Evolutionary conservation across 53 echinoderm and acorn worm genomes (phyloP).

Genomic region (Holothuria scabra): DNA sequence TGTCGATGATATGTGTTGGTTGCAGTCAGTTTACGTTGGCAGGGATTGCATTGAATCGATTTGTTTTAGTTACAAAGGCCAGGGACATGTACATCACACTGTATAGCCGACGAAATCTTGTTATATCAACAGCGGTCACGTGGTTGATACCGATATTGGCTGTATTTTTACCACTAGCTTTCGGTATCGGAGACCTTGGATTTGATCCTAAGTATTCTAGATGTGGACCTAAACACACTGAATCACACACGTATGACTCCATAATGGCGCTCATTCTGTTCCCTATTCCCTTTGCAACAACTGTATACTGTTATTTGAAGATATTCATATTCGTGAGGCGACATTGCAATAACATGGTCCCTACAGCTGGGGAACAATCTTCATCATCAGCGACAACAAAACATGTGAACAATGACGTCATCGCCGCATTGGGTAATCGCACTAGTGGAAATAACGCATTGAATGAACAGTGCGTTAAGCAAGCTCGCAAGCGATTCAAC

Average conservation of each 20-base stretch:
- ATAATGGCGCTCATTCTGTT: conserved; percentile 73
- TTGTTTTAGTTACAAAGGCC: conserved; percentile 78
- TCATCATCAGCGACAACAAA: conserved; percentile 16
- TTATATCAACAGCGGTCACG: conserved; percentile 71
- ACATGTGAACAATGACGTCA: conserved; percentile 17
- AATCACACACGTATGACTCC: conserved; percentile 71
- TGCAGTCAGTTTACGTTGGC: conserved; percentile 84
- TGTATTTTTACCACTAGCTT: conserved; percentile 64
- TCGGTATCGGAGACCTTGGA: conserved; percentile 83
- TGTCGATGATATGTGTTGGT: conserved; percentile 81
- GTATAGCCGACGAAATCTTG: conserved; percentile 69
- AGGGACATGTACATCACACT: conserved; percentile 64
- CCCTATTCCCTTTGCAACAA: conserved; percentile 77
- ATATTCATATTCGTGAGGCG: conserved; percentile 77
- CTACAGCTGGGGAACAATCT: conserved; percentile 1
- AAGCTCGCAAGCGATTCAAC: conserved; percentile 70
- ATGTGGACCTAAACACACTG: conserved; percentile 80
- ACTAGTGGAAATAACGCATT: conserved; percentile 19
- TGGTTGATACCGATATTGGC: conserved; percentile 77
- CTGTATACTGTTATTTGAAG: conserved; percentile 74
- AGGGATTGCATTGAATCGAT: conserved; percentile 80
- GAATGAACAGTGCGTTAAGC: conserved; percentile 13
- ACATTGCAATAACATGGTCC: conserved; percentile 76
- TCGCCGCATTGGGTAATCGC: conserved; percentile 26
- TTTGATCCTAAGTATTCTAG: conserved; percentile 87